Base-by-base conservation (phyloP, 2,797 vertebrate species). In the Danio aesculapii region DNA sequence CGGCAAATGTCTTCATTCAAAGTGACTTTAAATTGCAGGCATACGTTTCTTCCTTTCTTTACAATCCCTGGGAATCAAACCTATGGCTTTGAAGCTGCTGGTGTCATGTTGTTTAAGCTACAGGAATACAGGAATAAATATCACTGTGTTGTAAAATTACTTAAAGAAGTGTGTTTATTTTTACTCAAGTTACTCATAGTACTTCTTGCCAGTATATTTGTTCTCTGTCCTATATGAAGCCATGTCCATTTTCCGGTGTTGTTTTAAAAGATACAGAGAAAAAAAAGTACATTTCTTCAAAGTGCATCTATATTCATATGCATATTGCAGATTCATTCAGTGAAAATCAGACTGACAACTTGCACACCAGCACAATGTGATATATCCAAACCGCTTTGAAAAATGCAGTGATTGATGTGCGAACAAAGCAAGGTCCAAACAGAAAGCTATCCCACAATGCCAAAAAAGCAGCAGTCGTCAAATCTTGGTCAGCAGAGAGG, bases 381-480 rank as follows among this genome's bases (percentile, higher is more conserved):
- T 49, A 30, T 30, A 30, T 30, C 14, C 64, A 63, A 30, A 52
- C 2, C 8, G 41, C 6, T 72, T 49, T 47, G 55, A 16, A 11
- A 74, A 59, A 74, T 5, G n/a, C n/a, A 76, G 16, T 58, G 19
- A 69, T 53, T 69, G 64, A 57, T 58, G 52, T 68, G 6, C 57
- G 52, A 77, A 58, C 64, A 77, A 55, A 47, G 19, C 10, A 59
- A 30, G 13, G 50, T 47, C 63, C 41, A 58, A 30, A 67, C 52
- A 77, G 52, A 46, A 57, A 21, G 6, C n/a, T 49, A 41, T 50
- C n/a, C 16, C 21, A 70, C 49, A 43, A 70, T 43, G 16, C 12
- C 47, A 59, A 70, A 11, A 79, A 70, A 79, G 59, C 55, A 59
- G 11, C n/a, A 70, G 46, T 55, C 69, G 30, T 50, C 55, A 79